These are phyloP conservation scores for Ypsolopha sequella DNA, from an alignment of 2,888 invertebrate species.

Conservation along the genomic window DNA sequence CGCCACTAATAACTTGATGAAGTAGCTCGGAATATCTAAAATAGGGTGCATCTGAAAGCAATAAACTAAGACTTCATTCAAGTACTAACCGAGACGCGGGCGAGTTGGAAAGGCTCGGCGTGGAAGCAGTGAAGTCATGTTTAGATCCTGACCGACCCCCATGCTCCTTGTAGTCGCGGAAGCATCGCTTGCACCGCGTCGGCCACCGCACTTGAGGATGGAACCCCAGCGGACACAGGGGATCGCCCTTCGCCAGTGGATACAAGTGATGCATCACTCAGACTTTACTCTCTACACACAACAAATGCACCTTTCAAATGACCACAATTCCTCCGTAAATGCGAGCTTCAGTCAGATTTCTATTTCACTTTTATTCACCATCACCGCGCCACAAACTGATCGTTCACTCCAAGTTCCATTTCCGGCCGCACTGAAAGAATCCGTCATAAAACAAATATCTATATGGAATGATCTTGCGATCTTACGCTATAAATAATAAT, in stretches of 20 bases:
- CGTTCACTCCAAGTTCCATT: not conserved
- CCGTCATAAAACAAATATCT: constrained; percentile 19
- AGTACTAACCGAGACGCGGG: constrained; percentile 64
- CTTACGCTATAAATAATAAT: constrained; percentile 58
- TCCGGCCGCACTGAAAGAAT: not conserved
- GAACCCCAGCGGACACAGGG: constrained; percentile 91
- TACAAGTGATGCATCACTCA: constrained; percentile 79
- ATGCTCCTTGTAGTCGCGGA: constrained; percentile 93
- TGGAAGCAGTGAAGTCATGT: constrained; percentile 78
- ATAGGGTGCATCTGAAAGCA: too few relatives aligned
- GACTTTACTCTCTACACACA: constrained; percentile 20
- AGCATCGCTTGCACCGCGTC: constrained; percentile 92
- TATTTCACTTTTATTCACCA: constrained; percentile 23
- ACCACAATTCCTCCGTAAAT: constrained; percentile 30
- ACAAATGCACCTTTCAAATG: constrained; percentile 55
- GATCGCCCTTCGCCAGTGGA: constrained; percentile 86
- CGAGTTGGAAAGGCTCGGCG: constrained; percentile 79
- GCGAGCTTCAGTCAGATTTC: constrained; percentile 30
- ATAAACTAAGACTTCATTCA: too few relatives aligned
- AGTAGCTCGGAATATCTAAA: too few relatives aligned
- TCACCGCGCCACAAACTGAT: constrained; percentile 8
- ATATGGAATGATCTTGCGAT: constrained; percentile 64
- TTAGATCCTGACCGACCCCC: constrained; percentile 81
- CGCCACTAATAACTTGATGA: too few relatives aligned
- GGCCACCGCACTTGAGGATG: constrained; percentile 96